Conservation (phyloP, 92 coral and sea anemone genomes). For the Blastomussa wellsi region DNA sequence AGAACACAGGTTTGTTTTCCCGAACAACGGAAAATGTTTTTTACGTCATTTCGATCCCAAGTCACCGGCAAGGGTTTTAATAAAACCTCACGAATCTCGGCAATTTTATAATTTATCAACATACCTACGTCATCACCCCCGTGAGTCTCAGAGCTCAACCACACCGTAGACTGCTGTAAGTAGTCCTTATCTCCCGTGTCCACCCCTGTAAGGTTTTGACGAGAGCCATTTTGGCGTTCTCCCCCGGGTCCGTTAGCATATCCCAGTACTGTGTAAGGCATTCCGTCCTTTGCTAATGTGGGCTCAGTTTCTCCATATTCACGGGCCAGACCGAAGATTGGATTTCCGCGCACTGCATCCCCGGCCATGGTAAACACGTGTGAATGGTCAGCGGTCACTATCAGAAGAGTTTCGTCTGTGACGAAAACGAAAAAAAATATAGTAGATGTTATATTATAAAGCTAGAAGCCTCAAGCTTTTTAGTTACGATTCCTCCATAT, state of each 20-base stretch:
- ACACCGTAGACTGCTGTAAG: constrained; percentile 75
- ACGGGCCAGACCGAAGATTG: constrained; percentile 72
- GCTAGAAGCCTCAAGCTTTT: too few relatives aligned
- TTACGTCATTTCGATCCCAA: too few relatives aligned
- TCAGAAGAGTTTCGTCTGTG: constrained; percentile 69
- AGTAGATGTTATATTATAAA: too few relatives aligned
- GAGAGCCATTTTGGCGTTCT: constrained; percentile 40
- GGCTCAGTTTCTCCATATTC: constrained; percentile 16
- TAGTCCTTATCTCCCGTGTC: constrained; percentile 70
- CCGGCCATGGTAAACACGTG: constrained; percentile 84
- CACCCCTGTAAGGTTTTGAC: constrained; percentile 82
- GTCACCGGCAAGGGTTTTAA: neutral
- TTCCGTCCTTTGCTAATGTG: constrained; percentile 43
- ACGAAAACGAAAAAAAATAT: neutral
- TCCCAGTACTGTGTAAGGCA: constrained; percentile 78
- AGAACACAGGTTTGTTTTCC: too few relatives aligned
- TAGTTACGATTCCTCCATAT: too few relatives aligned
- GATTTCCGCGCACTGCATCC: constrained; percentile 81
- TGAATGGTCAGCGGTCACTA: constrained; percentile 86
- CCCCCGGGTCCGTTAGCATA: constrained; percentile 94
- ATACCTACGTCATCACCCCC: constrained; percentile 93
- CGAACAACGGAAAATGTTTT: too few relatives aligned
- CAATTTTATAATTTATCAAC: too few relatives aligned
- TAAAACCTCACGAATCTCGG: too few relatives aligned
- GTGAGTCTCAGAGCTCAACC: constrained; percentile 61